These are phyloP conservation scores for Leptopilina myrica DNA, from an alignment of 2,888 invertebrate species.

Conservation along the genomic window DNA sequence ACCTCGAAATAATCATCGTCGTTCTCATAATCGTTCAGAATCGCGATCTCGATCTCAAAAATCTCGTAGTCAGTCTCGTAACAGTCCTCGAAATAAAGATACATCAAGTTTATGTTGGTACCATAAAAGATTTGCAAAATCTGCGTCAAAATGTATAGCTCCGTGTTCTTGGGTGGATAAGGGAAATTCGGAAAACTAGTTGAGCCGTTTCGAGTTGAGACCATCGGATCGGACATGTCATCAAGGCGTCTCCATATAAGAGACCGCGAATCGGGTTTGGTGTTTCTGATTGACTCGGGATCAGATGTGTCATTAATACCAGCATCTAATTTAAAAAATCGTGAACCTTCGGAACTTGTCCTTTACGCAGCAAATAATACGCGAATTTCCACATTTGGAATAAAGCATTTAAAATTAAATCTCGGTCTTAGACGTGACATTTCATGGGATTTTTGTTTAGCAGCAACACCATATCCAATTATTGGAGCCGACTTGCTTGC, in stretches of 20 bases:
- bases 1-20: no score
- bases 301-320: constrained; percentile 39
- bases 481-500: no score
- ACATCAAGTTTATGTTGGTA: no score
- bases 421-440: constrained; percentile 46
- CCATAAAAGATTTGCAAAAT: background rate
- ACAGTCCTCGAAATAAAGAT: no score
- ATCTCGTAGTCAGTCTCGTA: no score
- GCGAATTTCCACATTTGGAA: background rate
- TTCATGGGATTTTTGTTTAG: constrained; percentile 46
- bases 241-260: constrained; percentile 47
- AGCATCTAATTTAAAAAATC: background rate
- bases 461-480: background rate
- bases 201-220: background rate
- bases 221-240: background rate
- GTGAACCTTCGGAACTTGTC: background rate
- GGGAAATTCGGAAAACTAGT: background rate
- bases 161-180: background rate
- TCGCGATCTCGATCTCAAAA: no score
- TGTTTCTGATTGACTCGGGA: constrained; percentile 54
- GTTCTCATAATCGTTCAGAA: no score
- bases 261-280: constrained; percentile 38
- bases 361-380: background rate
- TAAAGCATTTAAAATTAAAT: constrained; percentile 33
- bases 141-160: background rate